Evolutionary conservation across 2,797 vertebrate species (phyloP), one percentile per base, ranked within the genome.

Genomic region (Acropternis orthonyx): DNA sequence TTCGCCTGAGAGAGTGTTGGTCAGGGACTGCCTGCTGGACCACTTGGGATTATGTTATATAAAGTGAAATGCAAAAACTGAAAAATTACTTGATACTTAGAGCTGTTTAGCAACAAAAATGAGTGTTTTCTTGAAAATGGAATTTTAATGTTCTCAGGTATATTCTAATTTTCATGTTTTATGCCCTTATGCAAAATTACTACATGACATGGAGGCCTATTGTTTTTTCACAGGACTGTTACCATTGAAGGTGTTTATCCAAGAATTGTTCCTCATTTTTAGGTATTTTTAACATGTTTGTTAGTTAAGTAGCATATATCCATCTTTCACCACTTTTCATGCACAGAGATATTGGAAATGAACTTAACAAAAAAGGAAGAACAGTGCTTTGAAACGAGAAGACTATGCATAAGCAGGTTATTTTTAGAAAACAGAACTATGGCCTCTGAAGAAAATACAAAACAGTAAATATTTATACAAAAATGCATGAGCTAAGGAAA

Each of bases 401-500:
- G 51, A 89, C 24, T 88, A 14, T 85, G 43, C 28, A 30, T 74
- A 78, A 77, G 30, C 51, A 83, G 41, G 46, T 91, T 93, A 59
- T 69, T 95, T 96, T 92, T 91, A 69, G 87, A 85, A 95, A 85
- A 66, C 10, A 43, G 72, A 87, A 19, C 39, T 67, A 2, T 52
- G 55, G 36, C 55, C 46, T 94, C 72, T 88, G 78, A 89, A 91
- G 52, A 76, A 89, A 92, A 75, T 37, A 65, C 2, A 13, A 74
- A 93, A 49, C 41, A 24, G 5, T 83, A 77, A 88, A 49, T 80
- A 65, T 59, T 85, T 94, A 71, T 51, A 73, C 26, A 56, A 22
- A 83, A 81, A 36, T 83, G 62, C 59, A 66, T 76, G 76, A 91
- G 55, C 55, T 86, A 88, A 77, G 89, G 65, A 74, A 93, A 83